Percentiles rank a stretch among this genome's conserved stretches.
Conservation (phyloP, 2,113 vertebrate species). For the Uria aalge region DNA sequence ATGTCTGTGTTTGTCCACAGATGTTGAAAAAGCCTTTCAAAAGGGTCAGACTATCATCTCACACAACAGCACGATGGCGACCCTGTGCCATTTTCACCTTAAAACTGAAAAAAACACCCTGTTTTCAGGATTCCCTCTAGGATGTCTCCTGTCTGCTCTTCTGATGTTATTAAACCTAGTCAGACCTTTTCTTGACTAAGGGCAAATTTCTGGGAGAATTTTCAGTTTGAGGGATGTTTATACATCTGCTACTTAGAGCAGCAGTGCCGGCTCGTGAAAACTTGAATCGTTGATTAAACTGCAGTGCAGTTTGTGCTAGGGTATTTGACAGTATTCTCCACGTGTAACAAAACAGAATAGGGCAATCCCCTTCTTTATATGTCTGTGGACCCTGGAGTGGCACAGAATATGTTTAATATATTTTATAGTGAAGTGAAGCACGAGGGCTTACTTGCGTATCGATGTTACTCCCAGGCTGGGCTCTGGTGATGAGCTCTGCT, state of each 20-base stretch:
- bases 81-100: not conserved
- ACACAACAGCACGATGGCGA: not conserved
- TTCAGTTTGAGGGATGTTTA: not conserved
- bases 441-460: not conserved
- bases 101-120: not conserved
- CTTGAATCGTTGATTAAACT: not conserved
- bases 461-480: not conserved
- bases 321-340: not conserved
- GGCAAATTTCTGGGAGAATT: not conserved
- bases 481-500: not conserved
- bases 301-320: not conserved
- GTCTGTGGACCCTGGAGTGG: not conserved
- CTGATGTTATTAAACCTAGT: not conserved
- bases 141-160: not conserved
- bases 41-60: not conserved
- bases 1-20: not conserved
- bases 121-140: not conserved
- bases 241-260: not conserved
- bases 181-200: not conserved
- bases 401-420: not conserved
- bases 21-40: not conserved
- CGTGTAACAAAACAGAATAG: not conserved
- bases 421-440: not conserved
- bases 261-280: not conserved
- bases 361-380: not conserved